These are phyloP conservation scores for Erpobdella octoculata DNA, from an alignment of 2,888 invertebrate species.

Conservation along the genomic window DNA sequence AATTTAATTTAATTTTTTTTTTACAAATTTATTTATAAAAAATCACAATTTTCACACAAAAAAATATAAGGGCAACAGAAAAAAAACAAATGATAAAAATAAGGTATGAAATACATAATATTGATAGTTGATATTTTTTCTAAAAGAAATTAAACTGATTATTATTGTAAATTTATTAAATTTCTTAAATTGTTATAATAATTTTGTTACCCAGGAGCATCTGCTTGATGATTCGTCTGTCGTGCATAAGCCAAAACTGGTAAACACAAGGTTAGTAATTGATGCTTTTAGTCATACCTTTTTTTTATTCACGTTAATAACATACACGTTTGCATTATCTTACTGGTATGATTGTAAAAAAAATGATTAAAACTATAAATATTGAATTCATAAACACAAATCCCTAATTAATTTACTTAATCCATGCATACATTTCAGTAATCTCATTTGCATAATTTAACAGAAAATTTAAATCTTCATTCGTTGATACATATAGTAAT, in stretches of 20 bases:
- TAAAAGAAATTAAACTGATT: no score
- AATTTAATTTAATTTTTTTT: not conserved
- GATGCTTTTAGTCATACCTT: not conserved
- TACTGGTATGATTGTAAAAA: not conserved
- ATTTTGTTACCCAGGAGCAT: slow-evolving; percentile 22
- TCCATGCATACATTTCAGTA: no score
- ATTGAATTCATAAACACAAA: not conserved
- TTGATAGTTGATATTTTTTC: no score
- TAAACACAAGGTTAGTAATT: not conserved
- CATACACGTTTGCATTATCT: not conserved
- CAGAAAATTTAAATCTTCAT: no score
- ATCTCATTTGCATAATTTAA: no score
- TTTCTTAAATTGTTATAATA: not conserved
- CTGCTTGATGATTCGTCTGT: slow-evolving; percentile 24
- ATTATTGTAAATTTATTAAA: no score
- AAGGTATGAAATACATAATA: no score
- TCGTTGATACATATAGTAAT: no score
- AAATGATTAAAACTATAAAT: not conserved
- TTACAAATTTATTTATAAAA: no score
- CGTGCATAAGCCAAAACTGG: slow-evolving; percentile 30
- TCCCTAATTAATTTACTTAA: no score
- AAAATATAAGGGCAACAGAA: slow-evolving; percentile 8
- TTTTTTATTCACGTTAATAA: not conserved
- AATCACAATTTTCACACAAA: no score
- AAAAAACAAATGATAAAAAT: no score